These are phyloP conservation scores for Oreortyx pictus DNA, from an alignment of 2,797 vertebrate genomes.

Conservation along the genomic window DNA sequence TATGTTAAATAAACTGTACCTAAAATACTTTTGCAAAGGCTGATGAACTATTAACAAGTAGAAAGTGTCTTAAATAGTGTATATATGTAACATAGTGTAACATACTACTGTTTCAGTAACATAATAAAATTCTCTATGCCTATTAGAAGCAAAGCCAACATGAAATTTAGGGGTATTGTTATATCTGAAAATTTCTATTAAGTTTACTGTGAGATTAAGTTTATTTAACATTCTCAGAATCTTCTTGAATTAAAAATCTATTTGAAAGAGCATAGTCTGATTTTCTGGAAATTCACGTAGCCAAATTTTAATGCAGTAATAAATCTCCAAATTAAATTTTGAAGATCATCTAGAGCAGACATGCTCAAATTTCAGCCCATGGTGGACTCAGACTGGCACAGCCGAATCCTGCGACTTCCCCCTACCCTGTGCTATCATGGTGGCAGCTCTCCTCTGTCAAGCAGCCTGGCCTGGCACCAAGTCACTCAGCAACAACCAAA, in stretches of 20 bases:
- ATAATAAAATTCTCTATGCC: not conserved
- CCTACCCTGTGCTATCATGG: too few relatives aligned
- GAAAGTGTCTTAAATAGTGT: not conserved
- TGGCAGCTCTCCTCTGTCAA: too few relatives aligned
- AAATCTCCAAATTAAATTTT: too few relatives aligned
- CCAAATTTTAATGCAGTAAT: not conserved
- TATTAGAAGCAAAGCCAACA: not conserved
- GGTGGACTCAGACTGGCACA: too few relatives aligned
- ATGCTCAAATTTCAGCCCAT: too few relatives aligned
- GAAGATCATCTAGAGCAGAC: not conserved
- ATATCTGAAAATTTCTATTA: not conserved
- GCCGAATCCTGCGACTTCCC: too few relatives aligned
- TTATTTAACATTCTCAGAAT: not conserved
- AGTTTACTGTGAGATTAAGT: not conserved
- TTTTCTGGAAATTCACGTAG: not conserved
- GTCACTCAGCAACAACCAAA: too few relatives aligned
- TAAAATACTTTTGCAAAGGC: not conserved
- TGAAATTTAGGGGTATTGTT: not conserved
- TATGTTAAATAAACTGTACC: not conserved
- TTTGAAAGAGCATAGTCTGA: not conserved
- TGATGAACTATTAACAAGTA: not conserved
- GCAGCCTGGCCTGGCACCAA: too few relatives aligned
- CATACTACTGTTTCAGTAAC: not conserved
- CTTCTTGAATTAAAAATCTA: not conserved
- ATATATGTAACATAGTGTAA: too few relatives aligned